phyloP scores from a whole-genome alignment of 2,797 vertebrate genomes.

The Melanotaenia parkinsoni region DNA sequence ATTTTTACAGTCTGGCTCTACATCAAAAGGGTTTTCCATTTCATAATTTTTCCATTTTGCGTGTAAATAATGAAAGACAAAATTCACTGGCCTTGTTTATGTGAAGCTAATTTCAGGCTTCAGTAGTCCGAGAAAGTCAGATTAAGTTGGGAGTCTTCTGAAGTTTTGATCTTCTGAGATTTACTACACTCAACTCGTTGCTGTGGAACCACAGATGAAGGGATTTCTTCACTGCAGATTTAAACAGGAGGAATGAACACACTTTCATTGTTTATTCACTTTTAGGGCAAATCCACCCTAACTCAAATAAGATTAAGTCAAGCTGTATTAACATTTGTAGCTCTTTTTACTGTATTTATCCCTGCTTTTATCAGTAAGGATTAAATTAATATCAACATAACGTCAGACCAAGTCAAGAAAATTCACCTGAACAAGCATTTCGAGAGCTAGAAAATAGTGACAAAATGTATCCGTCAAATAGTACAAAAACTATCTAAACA shows the following conservation, averaged over 20 bases:
- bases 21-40: neutral
- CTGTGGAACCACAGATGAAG: neutral
- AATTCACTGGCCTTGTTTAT: constrained; percentile 14
- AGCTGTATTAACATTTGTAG: neutral
- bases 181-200: neutral
- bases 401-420: neutral
- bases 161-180: constrained; percentile 7
- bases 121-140: neutral
- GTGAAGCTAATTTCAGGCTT: constrained; percentile 1
- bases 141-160: constrained; percentile 1
- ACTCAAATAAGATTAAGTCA: neutral
- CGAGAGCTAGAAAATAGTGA: neutral
- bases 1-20: neutral
- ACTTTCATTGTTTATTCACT: neutral
- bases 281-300: neutral
- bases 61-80: neutral
- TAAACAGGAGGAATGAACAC: constrained; percentile 12
- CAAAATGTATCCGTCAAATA: neutral
- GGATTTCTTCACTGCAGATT: neutral
- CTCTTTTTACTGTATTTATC: neutral
- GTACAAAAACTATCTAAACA: neutral
- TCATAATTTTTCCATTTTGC: constrained; percentile 1
- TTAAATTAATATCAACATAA: neutral
- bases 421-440: neutral
- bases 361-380: neutral